Conservation (phyloP, 2,113 vertebrate genomes). For the Oxyruncus cristatus region DNA sequence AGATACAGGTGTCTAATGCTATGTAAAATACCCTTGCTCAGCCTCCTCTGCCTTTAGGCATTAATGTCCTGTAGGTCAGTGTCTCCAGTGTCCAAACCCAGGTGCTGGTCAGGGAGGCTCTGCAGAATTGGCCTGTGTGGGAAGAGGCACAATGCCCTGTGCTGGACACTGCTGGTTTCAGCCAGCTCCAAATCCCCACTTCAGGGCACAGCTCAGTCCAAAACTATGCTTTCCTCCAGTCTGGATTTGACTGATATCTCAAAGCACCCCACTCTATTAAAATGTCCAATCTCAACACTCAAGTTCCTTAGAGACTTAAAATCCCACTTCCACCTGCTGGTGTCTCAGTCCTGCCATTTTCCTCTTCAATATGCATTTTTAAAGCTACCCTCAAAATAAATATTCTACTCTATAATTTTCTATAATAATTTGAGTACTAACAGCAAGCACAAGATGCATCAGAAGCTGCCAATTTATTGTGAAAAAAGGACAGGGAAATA, state of each 20-base stretch:
- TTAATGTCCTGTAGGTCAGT: neutral
- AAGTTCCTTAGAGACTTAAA: neutral
- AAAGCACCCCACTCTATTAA: neutral
- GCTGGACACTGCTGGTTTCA: neutral
- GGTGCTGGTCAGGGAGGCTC: neutral
- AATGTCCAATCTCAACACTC: neutral
- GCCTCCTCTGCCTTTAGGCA: neutral
- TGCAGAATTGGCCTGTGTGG: neutral
- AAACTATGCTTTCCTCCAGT: neutral
- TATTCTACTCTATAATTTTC: neutral
- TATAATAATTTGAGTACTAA: neutral
- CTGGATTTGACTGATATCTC: neutral
- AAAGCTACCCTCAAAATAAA: neutral
- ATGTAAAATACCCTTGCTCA: neutral
- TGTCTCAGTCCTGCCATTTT: neutral
- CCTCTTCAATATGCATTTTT: neutral
- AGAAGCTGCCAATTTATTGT: neutral
- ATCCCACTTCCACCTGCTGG: neutral
- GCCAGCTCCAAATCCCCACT: neutral
- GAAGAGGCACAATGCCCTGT: neutral
- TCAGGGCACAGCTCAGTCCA: neutral
- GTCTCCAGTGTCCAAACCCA: accelerated
- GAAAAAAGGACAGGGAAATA: neutral
- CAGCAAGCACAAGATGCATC: neutral
- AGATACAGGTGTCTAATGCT: neutral